These are phyloP conservation scores for Scolopax mira DNA, from an alignment of 2,113 vertebrate genomes.

Conservation along the genomic window DNA sequence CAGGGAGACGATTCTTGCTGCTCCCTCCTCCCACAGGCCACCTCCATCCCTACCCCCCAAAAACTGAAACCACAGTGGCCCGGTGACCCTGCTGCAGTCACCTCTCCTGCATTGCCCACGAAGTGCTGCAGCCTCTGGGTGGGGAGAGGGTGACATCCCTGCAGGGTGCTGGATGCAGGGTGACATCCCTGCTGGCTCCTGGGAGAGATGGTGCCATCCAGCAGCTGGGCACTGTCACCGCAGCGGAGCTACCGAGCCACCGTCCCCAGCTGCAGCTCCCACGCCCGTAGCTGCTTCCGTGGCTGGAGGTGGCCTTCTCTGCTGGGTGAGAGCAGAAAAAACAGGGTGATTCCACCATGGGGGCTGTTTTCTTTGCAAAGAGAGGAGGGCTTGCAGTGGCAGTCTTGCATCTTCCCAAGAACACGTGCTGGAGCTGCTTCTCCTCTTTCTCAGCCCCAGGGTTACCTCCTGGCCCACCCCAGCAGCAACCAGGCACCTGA, in stretches of 20 bases:
- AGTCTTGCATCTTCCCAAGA: background rate
- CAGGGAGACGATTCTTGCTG: accelerated
- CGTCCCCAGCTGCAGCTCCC: background rate
- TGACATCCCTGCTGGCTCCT: accelerated
- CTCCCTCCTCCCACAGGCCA: background rate
- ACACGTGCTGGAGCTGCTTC: background rate
- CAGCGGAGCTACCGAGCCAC: background rate
- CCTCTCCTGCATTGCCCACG: accelerated
- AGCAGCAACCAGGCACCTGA: slow-evolving; percentile 44
- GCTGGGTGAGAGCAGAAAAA: background rate
- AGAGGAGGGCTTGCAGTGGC: background rate
- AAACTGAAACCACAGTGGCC: too few relatives aligned
- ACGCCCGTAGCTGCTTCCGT: accelerated
- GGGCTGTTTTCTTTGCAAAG: background rate
- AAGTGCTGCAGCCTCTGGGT: background rate
- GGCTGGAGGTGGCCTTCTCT: accelerated
- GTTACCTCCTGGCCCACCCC: background rate
- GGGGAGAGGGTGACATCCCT: accelerated
- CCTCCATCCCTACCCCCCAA: background rate
- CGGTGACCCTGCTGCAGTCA: background rate
- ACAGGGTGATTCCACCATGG: accelerated
- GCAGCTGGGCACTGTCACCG: background rate
- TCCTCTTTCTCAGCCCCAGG: background rate
- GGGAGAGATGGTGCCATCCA: slow-evolving; percentile 15
- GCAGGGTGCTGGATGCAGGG: background rate